Conservation (phyloP, 2,797 vertebrate species). For the Telmatherina bonti region DNA sequence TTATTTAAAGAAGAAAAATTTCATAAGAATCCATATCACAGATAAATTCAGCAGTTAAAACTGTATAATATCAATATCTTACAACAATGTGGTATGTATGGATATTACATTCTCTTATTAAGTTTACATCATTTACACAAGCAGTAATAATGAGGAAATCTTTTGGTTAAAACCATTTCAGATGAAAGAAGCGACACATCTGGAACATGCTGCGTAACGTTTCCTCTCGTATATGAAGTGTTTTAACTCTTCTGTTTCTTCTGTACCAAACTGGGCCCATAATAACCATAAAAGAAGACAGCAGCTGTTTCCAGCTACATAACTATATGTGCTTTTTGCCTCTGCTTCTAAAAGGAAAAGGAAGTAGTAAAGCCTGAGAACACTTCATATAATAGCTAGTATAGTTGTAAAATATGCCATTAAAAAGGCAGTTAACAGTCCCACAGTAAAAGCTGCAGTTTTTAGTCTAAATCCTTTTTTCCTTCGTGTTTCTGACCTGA, state of each 20-base stretch:
- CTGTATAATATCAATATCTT: not conserved
- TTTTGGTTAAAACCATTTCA: conserved; percentile 7
- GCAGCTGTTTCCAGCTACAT: conserved; percentile 15
- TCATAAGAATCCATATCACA: not conserved
- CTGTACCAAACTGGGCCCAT: conserved; percentile 7
- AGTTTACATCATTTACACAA: conserved; percentile 23
- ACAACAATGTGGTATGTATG: not conserved
- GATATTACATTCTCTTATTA: not conserved
- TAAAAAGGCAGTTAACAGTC: conserved; percentile 20
- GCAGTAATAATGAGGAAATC: not conserved
- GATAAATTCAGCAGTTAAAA: not conserved
- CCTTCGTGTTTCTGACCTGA: not conserved
- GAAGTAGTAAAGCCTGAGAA: conserved; percentile 63
- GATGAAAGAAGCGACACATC: not conserved
- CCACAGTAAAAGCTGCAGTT: conserved; percentile 1
- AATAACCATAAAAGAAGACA: conserved; percentile 21
- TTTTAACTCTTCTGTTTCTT: not conserved
- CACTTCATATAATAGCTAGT: conserved; percentile 27
- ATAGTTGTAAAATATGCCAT: conserved; percentile 36
- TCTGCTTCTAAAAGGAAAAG: conserved; percentile 41
- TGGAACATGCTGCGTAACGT: not conserved
- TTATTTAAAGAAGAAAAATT: not conserved
- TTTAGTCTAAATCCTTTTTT: not conserved
- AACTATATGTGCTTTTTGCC: not conserved
- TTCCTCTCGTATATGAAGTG: not conserved